Evolutionary conservation across 2,113 vertebrate species (phyloP), one percentile per base, ranked within the genome.

Genomic region (Calidris pugnax): DNA sequence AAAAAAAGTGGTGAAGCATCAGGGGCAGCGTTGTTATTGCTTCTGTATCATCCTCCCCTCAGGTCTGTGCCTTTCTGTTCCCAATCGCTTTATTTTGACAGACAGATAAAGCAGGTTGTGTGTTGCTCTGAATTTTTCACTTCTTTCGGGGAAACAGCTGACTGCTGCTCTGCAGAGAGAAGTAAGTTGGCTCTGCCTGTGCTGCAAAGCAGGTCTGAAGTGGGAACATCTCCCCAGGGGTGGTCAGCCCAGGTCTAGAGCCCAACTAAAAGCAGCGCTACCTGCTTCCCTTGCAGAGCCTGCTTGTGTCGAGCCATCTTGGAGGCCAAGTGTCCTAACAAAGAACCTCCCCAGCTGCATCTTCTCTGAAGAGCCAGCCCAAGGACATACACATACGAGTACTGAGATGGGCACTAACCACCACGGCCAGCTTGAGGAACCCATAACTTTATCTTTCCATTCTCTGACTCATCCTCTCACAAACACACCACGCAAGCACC

Each of bases 381-480:
- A 37, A 75, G 59, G 30, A 23, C 26, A 1, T 0, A 8, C 6
- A 22, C 24, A 6, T 15, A 33, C 4, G 3, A 13, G 37, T 11
- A 15, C 0, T 27, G 37, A 39, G 47, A 55, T 0, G 9, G 73
- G 50, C 4, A 4, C 53, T 35, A 50, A 35, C 5, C 35, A 77
- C 18, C 17, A 2, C 12, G 8, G 33, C 21, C 51, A 48, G 26
- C 16, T 35, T 68, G 30, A 73, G 62, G 39, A 85, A 37, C 47
- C 47, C 4, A 0, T 48, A 35, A 55, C 87, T 85, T 59, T 43
- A 23, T 45, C 69, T 74, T 69, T n/a, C 47, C 89, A 4, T 50
- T 14, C 84, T 74, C 47, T 93, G 94, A 96, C 85, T 96, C 93
- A 96, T 23, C 33, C 89, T 48, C 63, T 74, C 76, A 59, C 74